A percentile compares a stretch with the other conserved stretches of the same genome.
phyloP scores from a whole-genome alignment of 2,888 invertebrate genomes.

The Eustalomyia histrio region DNA sequence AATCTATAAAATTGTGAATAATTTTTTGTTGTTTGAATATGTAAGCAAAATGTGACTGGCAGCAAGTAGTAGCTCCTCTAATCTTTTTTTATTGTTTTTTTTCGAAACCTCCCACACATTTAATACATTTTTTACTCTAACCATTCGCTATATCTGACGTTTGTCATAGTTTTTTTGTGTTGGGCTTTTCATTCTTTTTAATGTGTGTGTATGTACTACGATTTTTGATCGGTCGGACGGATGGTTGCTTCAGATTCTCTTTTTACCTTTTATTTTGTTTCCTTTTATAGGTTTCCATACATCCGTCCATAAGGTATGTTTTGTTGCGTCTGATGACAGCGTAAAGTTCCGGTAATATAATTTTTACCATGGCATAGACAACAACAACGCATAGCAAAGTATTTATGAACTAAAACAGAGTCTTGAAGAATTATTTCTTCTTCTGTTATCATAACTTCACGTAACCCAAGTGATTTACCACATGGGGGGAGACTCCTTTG shows the following conservation, averaged over 20 bases:
- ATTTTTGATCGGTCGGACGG: too few species aligned
- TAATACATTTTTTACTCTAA: constrained; percentile 4
- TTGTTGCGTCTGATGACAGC: constrained; percentile 9
- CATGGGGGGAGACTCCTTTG: too few species aligned
- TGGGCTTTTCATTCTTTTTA: constrained; percentile 6
- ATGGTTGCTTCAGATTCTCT: constrained; percentile 20
- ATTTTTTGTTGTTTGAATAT: neutral
- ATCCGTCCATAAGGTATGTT: constrained; percentile 51
- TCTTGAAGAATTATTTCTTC: too few species aligned
- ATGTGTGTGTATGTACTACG: constrained; percentile 24
- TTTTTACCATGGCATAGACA: constrained; percentile 36
- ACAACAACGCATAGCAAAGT: too few species aligned
- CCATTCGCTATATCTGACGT: constrained; percentile 39
- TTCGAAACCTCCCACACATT: constrained; percentile 50
- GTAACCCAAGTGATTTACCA: too few species aligned
- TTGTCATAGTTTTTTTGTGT: constrained; percentile 44
- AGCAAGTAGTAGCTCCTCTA: constrained; percentile 2
- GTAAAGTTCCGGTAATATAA: constrained; percentile 52
- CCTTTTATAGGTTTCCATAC: constrained; percentile 50
- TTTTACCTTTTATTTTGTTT: constrained; percentile 19
- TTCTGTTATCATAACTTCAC: too few species aligned
- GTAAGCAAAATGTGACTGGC: constrained; percentile 8
- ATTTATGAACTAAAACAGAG: too few species aligned
- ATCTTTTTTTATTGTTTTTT: neutral
- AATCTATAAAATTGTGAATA: neutral